A percentile compares a stretch with the other conserved stretches of the same genome.
Conservation (phyloP, 2,797 vertebrate genomes). For the Sebastes variabilis region DNA sequence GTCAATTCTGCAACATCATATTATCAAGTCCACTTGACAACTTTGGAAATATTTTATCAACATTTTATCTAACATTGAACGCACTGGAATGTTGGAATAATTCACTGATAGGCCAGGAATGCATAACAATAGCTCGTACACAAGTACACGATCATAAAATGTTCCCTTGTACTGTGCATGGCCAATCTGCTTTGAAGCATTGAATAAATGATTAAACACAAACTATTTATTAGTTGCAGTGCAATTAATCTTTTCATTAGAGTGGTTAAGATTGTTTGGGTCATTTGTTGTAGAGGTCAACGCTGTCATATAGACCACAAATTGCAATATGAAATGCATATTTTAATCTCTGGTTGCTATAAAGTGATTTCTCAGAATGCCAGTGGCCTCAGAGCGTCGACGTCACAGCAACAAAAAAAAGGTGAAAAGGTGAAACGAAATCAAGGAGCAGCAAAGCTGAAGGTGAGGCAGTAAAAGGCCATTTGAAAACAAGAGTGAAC, state of each 20-base stretch:
- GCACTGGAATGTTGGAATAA: background rate
- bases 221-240: background rate
- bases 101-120: background rate
- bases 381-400: background rate
- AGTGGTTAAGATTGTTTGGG: background rate
- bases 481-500: constrained; percentile 48
- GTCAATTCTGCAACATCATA: background rate
- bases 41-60: constrained; percentile 26
- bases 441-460: constrained; percentile 6
- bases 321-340: background rate
- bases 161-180: background rate
- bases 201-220: constrained; percentile 5
- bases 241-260: constrained; percentile 24
- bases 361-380: background rate
- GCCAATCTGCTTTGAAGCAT: background rate
- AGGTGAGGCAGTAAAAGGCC: constrained; percentile 26
- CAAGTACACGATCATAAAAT: background rate
- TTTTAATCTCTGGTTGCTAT: background rate
- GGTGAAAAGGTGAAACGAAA: background rate
- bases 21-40: background rate
- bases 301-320: background rate
- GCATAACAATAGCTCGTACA: background rate
- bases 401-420: background rate
- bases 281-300: constrained; percentile 30
- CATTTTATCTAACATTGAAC: background rate